Percentiles rank a stretch among this genome's conserved stretches.
These are phyloP conservation scores for Calameuta idolon DNA, from an alignment of 2,888 invertebrate species.

Conservation along the genomic window DNA sequence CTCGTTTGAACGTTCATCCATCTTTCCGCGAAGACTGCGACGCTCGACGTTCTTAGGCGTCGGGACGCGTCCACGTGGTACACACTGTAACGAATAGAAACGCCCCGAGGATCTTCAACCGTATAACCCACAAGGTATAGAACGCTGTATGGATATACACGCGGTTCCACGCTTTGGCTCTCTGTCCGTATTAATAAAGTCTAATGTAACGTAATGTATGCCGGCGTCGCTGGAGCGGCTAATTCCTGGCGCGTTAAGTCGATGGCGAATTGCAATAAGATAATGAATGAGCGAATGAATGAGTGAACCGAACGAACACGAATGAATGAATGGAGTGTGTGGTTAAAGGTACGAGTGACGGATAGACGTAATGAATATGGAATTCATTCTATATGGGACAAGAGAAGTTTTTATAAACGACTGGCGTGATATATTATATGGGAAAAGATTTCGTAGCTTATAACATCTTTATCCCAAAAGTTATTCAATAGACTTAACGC, in stretches of 20 bases:
- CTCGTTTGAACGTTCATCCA: conserved; percentile 40
- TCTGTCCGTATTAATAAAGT: conserved; percentile 10
- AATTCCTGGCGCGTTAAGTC: conserved; percentile 20
- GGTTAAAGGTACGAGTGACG: not conserved
- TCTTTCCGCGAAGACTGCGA: conserved; percentile 4
- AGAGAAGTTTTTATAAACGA: not conserved
- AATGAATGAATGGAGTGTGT: not conserved
- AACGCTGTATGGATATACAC: not conserved
- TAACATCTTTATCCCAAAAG: not conserved
- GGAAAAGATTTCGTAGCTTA: not conserved
- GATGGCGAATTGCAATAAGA: conserved; percentile 19
- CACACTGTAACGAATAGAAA: not conserved
- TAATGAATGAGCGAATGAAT: conserved; percentile 8
- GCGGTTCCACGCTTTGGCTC: not conserved
- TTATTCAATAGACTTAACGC: not conserved
- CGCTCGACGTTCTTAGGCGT: not conserved
- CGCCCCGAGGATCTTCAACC: not conserved
- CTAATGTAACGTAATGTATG: conserved; percentile 9
- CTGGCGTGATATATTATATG: not conserved
- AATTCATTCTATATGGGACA: not conserved
- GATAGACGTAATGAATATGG: not conserved
- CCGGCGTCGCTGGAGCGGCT: conserved; percentile 11
- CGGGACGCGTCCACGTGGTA: not conserved
- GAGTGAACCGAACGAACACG: not conserved
- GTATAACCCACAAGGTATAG: not conserved